These are phyloP conservation scores for Emydoidea blandingii DNA, from an alignment of 2,797 vertebrate species.

Conservation along the genomic window DNA sequence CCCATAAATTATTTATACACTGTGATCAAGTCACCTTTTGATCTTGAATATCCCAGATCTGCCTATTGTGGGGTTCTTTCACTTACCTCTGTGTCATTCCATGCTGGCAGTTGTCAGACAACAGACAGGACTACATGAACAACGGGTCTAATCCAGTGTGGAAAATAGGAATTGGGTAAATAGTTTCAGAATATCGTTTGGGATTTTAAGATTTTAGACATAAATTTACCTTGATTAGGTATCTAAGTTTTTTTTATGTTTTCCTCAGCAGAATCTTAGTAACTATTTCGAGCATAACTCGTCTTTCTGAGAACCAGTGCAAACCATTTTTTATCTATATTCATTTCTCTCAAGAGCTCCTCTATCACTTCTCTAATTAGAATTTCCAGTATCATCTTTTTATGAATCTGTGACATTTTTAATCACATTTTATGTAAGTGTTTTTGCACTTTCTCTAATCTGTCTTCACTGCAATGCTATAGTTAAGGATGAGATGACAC, in stretches of 20 bases:
- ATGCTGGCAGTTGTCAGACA: neutral
- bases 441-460: neutral
- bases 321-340: neutral
- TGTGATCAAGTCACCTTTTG: neutral
- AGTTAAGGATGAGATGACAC: neutral
- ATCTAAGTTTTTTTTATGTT: neutral
- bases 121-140: neutral
- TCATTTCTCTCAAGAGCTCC: neutral
- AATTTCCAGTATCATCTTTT: neutral
- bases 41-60: neutral
- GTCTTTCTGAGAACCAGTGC: neutral
- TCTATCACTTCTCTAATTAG: neutral
- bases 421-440: neutral
- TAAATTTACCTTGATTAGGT: neutral
- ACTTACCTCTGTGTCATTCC: neutral
- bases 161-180: neutral
- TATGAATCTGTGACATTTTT: neutral
- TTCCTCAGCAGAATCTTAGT: accelerated
- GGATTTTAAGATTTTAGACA: accelerated
- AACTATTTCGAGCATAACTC: neutral
- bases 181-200: neutral
- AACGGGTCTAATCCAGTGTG: neutral
- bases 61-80: accelerated
- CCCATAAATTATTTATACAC: neutral
- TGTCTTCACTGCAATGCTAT: neutral